A percentile compares a stretch with the other conserved stretches of the same genome.
Evolutionary conservation across 1,140 invertebrate species (phyloP).

Genomic region (Leguminivora glycinivorella): DNA sequence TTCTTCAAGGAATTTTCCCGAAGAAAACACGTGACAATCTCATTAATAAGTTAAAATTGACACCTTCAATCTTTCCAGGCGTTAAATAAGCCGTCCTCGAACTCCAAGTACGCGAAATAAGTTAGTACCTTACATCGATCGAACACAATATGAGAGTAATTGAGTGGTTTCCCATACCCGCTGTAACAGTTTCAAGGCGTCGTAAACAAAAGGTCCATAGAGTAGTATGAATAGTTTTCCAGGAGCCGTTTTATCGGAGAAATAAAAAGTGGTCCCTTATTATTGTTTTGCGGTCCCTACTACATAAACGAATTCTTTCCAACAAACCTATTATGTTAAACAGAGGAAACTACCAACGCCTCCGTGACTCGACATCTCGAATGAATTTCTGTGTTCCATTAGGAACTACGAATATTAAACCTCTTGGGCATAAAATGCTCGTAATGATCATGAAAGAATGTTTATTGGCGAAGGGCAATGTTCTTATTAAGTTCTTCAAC

Average conservation of each 20-base stretch:
- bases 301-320: conserved; percentile 2
- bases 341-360: conserved; percentile 23
- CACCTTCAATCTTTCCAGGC: background rate
- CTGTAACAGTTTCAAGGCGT: background rate
- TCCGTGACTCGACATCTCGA: conserved; percentile 26
- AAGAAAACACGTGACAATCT: conserved; percentile 34
- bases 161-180: background rate
- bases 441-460: conserved; percentile 37
- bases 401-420: conserved; percentile 21
- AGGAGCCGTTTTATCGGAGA: background rate
- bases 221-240: background rate
- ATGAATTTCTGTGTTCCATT: conserved; percentile 23
- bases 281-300: conserved; percentile 11
- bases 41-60: conserved; percentile 36
- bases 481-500: conserved; percentile 23
- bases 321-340: conserved; percentile 20
- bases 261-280: conserved; percentile 17
- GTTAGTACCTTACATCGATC: background rate
- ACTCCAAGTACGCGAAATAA: background rate
- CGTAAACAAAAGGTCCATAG: background rate
- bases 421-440: conserved; percentile 15
- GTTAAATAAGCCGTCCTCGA: background rate
- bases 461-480: conserved; percentile 32
- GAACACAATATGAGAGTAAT: conserved; percentile 31
- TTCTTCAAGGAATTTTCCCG: conserved; percentile 36